Percentiles rank a stretch among this genome's conserved stretches.
phyloP scores from a whole-genome alignment of 2,113 vertebrate species.

The Apteryx owenii region DNA sequence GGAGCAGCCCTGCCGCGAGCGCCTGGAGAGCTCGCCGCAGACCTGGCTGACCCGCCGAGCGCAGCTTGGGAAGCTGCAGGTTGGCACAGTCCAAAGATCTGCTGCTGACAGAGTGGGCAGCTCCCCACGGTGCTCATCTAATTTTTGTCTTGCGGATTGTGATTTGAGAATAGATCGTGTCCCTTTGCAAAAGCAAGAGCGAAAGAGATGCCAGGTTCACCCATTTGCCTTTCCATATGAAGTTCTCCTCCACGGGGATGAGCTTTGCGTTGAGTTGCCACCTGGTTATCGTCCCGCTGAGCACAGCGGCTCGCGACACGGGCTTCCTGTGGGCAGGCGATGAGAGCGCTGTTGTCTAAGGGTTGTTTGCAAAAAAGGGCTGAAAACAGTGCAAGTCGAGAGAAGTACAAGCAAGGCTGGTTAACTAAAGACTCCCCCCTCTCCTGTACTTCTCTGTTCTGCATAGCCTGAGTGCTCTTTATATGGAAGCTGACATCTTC shows the following conservation, averaged over 20 bases:
- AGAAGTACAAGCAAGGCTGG: not conserved
- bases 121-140: too few species aligned
- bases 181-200: not conserved
- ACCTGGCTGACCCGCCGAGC: not conserved
- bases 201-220: not conserved
- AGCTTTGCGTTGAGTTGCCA: not conserved
- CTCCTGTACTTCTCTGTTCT: not conserved
- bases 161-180: not conserved
- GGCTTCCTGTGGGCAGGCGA: too few species aligned
- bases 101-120: too few species aligned
- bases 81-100: too few species aligned
- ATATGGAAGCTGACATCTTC: not conserved
- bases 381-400: accelerated
- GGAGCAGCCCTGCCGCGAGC: not conserved
- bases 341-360: not conserved
- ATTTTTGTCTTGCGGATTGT: not conserved
- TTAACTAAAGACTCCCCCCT: accelerated
- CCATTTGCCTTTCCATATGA: not conserved
- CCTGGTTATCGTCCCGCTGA: too few species aligned
- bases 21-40: not conserved
- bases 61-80: too few species aligned
- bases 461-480: accelerated
- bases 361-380: not conserved
- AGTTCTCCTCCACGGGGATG: not conserved
- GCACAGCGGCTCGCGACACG: too few species aligned